These are phyloP conservation scores for Silurus meridionalis DNA, from an alignment of 2,113 vertebrate species.

Conservation along the genomic window DNA sequence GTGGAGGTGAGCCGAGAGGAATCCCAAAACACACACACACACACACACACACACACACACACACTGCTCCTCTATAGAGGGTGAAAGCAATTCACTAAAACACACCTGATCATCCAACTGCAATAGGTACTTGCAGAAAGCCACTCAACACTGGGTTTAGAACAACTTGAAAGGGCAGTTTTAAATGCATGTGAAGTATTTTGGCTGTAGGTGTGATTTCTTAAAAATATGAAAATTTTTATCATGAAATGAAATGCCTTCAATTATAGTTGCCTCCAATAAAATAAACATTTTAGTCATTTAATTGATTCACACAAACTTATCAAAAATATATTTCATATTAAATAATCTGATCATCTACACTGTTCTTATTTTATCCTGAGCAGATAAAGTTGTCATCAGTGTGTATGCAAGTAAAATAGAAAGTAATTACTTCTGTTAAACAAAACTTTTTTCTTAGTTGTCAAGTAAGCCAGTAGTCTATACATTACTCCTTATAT, in stretches of 20 bases:
- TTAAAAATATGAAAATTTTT: conserved; percentile 15
- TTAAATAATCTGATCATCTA: background rate
- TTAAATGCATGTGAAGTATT: conserved; percentile 49
- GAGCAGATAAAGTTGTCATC: conserved; percentile 6
- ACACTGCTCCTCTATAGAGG: conserved; percentile 51
- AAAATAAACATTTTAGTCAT: background rate
- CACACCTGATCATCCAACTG: conserved; percentile 63
- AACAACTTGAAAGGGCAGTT: conserved; percentile 35
- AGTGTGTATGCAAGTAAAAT: background rate
- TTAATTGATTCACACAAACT: background rate
- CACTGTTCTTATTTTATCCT: background rate
- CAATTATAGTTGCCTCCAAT: background rate
- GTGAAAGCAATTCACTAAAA: conserved; percentile 57
- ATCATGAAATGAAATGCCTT: conserved; percentile 25
- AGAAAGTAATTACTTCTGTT: background rate
- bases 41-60: conserved; percentile 67
- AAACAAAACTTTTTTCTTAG: conserved; percentile 48
- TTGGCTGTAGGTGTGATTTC: conserved; percentile 12
- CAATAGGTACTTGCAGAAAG: conserved; percentile 67
- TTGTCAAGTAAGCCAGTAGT: conserved; percentile 57
- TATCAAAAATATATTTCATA: background rate
- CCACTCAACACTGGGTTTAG: conserved; percentile 52
- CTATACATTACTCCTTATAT: conserved; percentile 49
- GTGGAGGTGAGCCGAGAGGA: conserved; percentile 76
- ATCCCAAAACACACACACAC: conserved; percentile 74